phyloP scores from a whole-genome alignment of 1,140 invertebrate genomes.

The Thaumetopoea pityocampa region DNA sequence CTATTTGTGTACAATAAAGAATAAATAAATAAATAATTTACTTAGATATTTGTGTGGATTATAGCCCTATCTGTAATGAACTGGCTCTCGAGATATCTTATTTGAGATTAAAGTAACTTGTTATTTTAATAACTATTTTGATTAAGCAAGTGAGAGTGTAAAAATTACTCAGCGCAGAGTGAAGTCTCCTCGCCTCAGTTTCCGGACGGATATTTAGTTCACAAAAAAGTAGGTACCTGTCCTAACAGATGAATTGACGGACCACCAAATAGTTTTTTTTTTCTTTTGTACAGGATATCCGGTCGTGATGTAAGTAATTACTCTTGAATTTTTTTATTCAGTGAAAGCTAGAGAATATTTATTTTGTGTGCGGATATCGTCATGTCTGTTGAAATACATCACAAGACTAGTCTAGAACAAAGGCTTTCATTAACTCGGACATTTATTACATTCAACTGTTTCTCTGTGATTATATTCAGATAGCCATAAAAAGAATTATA shows the following conservation, averaged over 20 bases:
- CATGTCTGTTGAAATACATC: not conserved
- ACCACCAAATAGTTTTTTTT: slow-evolving; percentile 38
- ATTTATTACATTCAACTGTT: too few species aligned
- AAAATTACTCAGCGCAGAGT: not conserved
- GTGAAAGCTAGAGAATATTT: slow-evolving; percentile 44
- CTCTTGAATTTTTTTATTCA: slow-evolving; percentile 39
- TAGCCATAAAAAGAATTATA: too few species aligned
- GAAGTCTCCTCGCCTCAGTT: not conserved
- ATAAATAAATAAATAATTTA: too few species aligned
- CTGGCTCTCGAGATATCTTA: too few species aligned
- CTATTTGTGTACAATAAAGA: too few species aligned
- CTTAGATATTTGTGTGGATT: too few species aligned
- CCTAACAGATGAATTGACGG: slow-evolving; percentile 27
- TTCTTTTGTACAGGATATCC: slow-evolving; percentile 52
- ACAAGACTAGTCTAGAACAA: too few species aligned
- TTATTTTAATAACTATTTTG: slow-evolving; percentile 2
- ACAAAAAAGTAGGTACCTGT: slow-evolving; percentile 24
- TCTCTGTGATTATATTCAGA: too few species aligned
- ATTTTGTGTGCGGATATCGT: slow-evolving; percentile 8
- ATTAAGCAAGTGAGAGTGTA: slow-evolving; percentile 6
- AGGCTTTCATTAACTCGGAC: too few species aligned
- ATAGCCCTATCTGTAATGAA: too few species aligned
- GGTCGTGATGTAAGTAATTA: slow-evolving; percentile 39
- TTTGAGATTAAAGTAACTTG: too few species aligned
- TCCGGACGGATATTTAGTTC: slow-evolving; percentile 21